Base-by-base conservation (phyloP, 2,888 invertebrate genomes). In the Diogma glabrata region DNA sequence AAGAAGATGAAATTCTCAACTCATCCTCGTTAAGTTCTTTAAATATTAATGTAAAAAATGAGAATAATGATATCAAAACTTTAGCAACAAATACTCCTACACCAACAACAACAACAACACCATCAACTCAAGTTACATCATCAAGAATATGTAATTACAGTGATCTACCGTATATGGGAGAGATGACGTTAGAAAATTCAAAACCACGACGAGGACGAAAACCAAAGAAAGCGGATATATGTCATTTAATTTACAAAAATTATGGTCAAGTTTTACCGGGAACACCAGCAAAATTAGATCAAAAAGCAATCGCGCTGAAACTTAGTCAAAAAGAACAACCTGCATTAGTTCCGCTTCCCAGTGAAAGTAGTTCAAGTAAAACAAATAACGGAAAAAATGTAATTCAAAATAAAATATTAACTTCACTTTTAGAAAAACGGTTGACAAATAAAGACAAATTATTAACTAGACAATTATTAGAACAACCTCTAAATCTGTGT, bases 171-270 rank as follows among this genome's bases (percentile, higher is more conserved):
- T 91, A 90, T 67, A 91, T 91, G 90, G 91, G 91, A 0, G 91
- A 91, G 66, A 89, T 91, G 75, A 90, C 90, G 0, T 67, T 91
- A 51, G 89, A 90, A 63, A 88, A 91, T 67, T 86, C 85, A 12
- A 87, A 89, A 59, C 91, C 91, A 0, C 71, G 90, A 30, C 75
- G 92, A 54, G 91, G 91, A 0, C 74, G 91, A 16, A 92, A 92
- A 63, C 92, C 91, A 0, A 91, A 91, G 64, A 91, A 92, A 66
- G 89, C 91, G 0, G 91, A 91, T 62, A 92, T 92, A 57, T 91
- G 91, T 57, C 91, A 91, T 63, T 71, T 91, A 40, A 91, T 91
- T 58, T 90, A 91, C 63, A 91, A 91, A 65, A 91, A 91, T 66
- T 91, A 91, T 64, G 91, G 90, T 3, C 90, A 88, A 0, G 86